Conservation (phyloP, 1,140 invertebrate genomes). For the Coenobita brevimanus region DNA sequence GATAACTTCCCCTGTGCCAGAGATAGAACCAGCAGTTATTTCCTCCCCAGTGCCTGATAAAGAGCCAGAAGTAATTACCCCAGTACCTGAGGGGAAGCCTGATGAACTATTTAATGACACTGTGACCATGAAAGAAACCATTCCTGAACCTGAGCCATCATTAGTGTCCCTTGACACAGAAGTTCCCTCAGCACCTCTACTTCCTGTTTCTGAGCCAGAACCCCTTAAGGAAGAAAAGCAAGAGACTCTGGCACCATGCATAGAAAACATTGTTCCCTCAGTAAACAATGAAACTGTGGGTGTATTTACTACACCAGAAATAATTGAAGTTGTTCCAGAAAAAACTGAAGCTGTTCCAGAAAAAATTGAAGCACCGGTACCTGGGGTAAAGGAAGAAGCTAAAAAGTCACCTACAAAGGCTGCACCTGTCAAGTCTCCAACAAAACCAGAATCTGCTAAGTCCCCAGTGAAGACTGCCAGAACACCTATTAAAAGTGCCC, state of each 20-base stretch:
- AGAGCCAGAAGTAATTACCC: no score
- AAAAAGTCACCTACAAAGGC: neutral
- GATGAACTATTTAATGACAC: no score
- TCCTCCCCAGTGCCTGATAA: neutral
- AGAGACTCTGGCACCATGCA: no score
- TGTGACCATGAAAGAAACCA: no score
- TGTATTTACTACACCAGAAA: neutral
- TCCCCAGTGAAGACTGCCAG: conserved; percentile 35
- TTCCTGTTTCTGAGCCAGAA: no score
- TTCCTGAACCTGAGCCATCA: no score
- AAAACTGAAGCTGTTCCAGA: neutral
- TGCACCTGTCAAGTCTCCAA: neutral
- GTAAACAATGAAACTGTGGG: no score
- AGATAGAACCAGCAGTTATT: neutral
- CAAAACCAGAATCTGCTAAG: conserved; percentile 15
- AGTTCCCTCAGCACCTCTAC: no score
- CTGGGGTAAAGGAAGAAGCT: neutral
- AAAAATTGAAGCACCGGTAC: neutral
- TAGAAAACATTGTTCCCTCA: no score
- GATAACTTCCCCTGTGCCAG: neutral
- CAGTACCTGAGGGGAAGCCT: no score
- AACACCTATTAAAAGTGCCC: conserved; percentile 26
- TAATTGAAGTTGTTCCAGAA: neutral
- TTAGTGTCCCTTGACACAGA: no score
- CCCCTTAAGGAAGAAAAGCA: no score